Conservation (phyloP, 35 echinoderm and acorn worm genomes). For the Amphiura filiformis region DNA sequence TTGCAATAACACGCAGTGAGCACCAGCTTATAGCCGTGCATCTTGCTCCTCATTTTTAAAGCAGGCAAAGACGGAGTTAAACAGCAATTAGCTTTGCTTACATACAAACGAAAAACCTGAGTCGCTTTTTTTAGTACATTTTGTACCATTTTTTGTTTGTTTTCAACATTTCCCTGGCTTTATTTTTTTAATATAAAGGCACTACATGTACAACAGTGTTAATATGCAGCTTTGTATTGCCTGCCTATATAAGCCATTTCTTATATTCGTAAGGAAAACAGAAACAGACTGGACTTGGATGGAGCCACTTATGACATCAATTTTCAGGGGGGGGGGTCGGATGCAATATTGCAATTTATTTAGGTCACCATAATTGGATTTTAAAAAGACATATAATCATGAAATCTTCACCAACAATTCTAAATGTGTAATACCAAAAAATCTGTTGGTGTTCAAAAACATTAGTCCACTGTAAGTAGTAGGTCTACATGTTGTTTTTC, state of each 20-base stretch:
- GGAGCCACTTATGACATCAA: too few relatives aligned
- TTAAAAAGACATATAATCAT: too few relatives aligned
- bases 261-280: neutral
- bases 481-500: too few relatives aligned
- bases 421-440: too few relatives aligned
- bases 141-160: neutral
- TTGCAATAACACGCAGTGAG: neutral
- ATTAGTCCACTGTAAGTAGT: too few relatives aligned
- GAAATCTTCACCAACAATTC: too few relatives aligned
- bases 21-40: neutral
- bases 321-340: too few relatives aligned
- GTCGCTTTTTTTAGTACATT: constrained; percentile 1
- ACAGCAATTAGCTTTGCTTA: neutral
- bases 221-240: neutral
- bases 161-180: constrained; percentile 7
- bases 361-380: too few relatives aligned
- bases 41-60: neutral
- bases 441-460: too few relatives aligned
- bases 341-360: too few relatives aligned
- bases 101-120: constrained; percentile 7
- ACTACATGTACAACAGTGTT: constrained; percentile 1
- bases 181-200: constrained; percentile 9
- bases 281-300: too few relatives aligned
- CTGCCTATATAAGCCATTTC: neutral
- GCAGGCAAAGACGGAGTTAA: neutral